These are phyloP conservation scores for Rynchops niger DNA, from an alignment of 2,113 vertebrate genomes.

Conservation along the genomic window DNA sequence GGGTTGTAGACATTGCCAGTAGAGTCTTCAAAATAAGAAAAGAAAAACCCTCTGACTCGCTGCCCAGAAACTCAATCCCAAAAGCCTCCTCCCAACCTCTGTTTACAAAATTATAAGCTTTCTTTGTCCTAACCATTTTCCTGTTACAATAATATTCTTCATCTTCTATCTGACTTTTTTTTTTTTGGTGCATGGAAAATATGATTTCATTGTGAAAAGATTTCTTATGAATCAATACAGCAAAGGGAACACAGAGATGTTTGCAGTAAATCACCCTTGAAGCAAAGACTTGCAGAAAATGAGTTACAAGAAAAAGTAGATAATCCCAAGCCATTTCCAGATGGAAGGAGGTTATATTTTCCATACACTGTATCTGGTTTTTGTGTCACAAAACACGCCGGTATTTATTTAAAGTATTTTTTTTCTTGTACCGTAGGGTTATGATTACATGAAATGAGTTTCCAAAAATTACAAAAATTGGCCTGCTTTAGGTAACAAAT, in stretches of 20 bases:
- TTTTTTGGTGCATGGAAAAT: constrained; percentile 72
- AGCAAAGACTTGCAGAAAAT: constrained; percentile 46
- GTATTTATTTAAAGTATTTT: constrained; percentile 57
- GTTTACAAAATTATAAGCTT: constrained; percentile 81
- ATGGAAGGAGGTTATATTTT: constrained; percentile 65
- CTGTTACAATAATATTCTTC: constrained; percentile 73
- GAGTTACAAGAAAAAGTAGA: constrained; percentile 61
- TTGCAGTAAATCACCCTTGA: constrained; percentile 60
- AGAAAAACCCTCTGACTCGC: constrained; percentile 56
- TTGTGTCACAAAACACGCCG: constrained; percentile 45
- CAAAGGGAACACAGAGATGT: constrained; percentile 50
- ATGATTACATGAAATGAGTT: constrained; percentile 32
- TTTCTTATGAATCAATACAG: constrained; percentile 71
- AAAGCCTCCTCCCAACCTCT: constrained; percentile 71
- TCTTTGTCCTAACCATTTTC: constrained; percentile 74
- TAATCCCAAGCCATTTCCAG: constrained; percentile 62
- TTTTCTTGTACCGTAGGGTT: neutral
- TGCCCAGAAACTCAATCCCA: constrained; percentile 63
- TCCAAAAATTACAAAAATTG: constrained; percentile 58
- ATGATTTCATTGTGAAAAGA: constrained; percentile 72
- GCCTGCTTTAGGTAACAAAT: constrained; percentile 49
- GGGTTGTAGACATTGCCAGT: constrained; percentile 23
- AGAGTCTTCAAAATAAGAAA: constrained; percentile 57
- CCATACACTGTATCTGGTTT: constrained; percentile 43
- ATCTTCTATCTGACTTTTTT: constrained; percentile 52